Evolutionary conservation across 2,888 invertebrate genomes (phyloP), one percentile per base, ranked within the genome.

Genomic region (Mesodorylaimus sp.): DNA sequence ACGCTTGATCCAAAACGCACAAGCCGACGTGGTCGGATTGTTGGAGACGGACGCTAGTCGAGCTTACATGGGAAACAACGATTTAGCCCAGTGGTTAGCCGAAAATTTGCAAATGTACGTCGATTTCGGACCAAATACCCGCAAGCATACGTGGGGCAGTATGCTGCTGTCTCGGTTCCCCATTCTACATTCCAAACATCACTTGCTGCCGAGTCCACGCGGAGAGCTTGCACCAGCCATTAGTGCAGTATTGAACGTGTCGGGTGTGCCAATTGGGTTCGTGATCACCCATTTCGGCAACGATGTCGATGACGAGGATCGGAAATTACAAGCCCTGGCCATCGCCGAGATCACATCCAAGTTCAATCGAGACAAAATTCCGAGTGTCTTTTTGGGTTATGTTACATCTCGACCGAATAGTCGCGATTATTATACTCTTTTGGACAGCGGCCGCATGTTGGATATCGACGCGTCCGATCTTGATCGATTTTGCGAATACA

Each of bases 261-360:
- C 24, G 7, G 13, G 41, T 21, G n/a, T 7, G 21, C 10, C 62
- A n/a, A 65, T 68, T 19, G 66, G 67, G 53, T 63, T 68, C 56
- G 64, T 69, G 41, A 64, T 66, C n/a, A 67, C 66, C 41, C 69
- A 69, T 57, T 69, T 69, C 68, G 69, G 69, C 39, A 69, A 69
- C 54, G 68, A 69, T 52, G 53, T 65, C 16, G 69, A 69, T 53
- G 54, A 53, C n/a, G 50, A 66, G n/a, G 69, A 69, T 56, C 55
- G 68, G 25, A 56, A 64, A 51, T 58, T 67, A 23, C 68, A 69
- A 57, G 64, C 68, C 1, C 54, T 61, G 50, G 60, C 60, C 50
- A 59, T 69, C 16, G 58, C 67, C 27, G 48, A 53, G 7, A 24
- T 52, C 16, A 36, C 42, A 24, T 1, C n/a, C 21, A 16, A 29